A percentile compares a stretch with the other conserved stretches of the same genome.
These are phyloP conservation scores for Parnassius apollo DNA, from an alignment of 2,888 invertebrate species.

Conservation along the genomic window DNA sequence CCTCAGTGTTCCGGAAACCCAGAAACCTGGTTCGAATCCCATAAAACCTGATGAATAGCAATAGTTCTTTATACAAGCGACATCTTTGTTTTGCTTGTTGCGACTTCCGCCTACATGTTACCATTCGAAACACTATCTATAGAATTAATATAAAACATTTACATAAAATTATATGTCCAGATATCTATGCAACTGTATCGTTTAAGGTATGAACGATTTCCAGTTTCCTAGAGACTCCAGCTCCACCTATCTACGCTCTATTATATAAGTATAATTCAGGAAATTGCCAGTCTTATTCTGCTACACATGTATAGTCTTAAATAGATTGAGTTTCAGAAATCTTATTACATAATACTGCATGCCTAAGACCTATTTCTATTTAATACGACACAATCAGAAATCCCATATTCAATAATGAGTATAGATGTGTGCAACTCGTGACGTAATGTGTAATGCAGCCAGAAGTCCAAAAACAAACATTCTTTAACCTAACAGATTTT, in stretches of 20 bases:
- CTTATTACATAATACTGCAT: not conserved
- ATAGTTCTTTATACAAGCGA: conserved; percentile 4
- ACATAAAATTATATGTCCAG: conserved; percentile 17
- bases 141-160: conserved; percentile 4
- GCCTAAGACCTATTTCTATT: conserved; percentile 14
- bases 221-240: not conserved
- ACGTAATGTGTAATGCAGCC: not conserved
- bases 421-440: conserved; percentile 1
- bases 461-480: too few species aligned
- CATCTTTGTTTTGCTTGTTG: not conserved
- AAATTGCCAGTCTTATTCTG: conserved; percentile 15
- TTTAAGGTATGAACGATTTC: not conserved
- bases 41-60: conserved; percentile 5
- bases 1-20: conserved; percentile 1
- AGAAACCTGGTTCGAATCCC: not conserved
- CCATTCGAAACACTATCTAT: conserved; percentile 20
- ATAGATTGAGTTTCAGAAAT: conserved; percentile 4
- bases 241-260: conserved; percentile 10
- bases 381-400: conserved; percentile 5
- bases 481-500: too few species aligned
- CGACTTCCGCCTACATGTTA: not conserved
- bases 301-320: conserved; percentile 4
- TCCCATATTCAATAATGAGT: conserved; percentile 2
- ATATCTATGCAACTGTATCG: not conserved
- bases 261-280: not conserved